Conservation (phyloP, 2,888 invertebrate genomes). For the Ceraclea dissimilis region DNA sequence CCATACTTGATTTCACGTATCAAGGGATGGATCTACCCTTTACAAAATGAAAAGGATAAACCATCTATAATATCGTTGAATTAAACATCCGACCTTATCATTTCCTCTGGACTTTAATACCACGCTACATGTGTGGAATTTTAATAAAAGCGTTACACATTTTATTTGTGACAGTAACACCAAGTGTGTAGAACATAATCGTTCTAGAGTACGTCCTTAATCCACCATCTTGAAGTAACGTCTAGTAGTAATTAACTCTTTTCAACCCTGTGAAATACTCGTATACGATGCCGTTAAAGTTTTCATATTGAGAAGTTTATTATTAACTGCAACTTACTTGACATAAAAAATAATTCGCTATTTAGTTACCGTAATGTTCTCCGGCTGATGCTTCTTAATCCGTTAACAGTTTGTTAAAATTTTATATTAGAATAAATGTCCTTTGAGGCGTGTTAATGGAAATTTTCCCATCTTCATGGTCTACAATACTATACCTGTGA, state of each 20-base stretch:
- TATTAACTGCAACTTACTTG: neutral
- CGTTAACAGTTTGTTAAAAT: too few species aligned
- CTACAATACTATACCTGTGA: too few species aligned
- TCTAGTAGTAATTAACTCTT: neutral
- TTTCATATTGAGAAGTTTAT: neutral
- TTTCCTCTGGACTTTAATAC: constrained; percentile 4
- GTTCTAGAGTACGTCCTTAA: neutral
- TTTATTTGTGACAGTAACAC: neutral
- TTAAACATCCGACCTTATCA: constrained; percentile 4
- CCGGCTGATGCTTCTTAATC: too few species aligned
- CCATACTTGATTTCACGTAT: neutral
- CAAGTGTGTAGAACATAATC: neutral
- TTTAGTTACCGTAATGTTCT: too few species aligned
- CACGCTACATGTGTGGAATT: constrained; percentile 3
- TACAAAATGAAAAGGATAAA: neutral
- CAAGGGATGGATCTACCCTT: neutral
- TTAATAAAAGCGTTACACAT: constrained; percentile 5
- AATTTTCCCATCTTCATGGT: too few species aligned
- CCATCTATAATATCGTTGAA: neutral
- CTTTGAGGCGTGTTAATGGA: too few species aligned
- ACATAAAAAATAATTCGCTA: too few species aligned
- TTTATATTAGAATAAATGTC: too few species aligned
- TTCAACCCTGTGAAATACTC: neutral
- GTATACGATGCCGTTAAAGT: neutral
- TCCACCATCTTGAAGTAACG: constrained; percentile 4